Conservation (phyloP, 1,140 invertebrate genomes). For the Diuraphis noxia region DNA sequence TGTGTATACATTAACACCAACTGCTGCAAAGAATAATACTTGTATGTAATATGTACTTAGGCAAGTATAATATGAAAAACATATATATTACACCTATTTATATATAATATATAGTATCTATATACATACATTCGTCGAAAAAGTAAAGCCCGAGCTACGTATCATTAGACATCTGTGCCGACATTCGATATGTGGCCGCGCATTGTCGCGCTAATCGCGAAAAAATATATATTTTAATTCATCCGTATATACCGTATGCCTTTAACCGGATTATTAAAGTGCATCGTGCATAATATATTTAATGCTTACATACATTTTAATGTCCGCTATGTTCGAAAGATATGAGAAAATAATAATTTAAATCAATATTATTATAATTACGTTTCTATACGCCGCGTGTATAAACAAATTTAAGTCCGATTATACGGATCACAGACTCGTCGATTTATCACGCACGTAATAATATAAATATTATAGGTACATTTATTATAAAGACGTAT, state of each 20-base stretch:
- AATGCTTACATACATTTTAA: not conserved
- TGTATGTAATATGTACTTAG: not conserved
- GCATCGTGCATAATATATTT: not conserved
- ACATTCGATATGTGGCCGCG: not conserved
- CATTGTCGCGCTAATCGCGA: not conserved
- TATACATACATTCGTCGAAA: not conserved
- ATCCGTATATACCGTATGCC: not conserved
- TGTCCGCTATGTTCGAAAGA: not conserved
- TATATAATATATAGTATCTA: too few species aligned
- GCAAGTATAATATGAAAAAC: not conserved
- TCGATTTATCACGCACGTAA: not conserved
- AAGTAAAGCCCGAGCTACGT: not conserved
- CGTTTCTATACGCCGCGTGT: not conserved
- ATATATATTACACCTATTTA: too few species aligned
- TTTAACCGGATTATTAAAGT: not conserved
- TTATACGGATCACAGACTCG: not conserved
- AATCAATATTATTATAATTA: not conserved
- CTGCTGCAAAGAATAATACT: not conserved
- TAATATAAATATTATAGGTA: too few species aligned
- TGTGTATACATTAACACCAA: not conserved
- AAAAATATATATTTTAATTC: not conserved
- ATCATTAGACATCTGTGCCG: not conserved
- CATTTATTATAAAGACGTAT: not conserved
- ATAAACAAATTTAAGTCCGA: not conserved
- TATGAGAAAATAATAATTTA: not conserved